Base-by-base conservation (phyloP, 2,888 invertebrate species). In the Drosophila limbata region DNA sequence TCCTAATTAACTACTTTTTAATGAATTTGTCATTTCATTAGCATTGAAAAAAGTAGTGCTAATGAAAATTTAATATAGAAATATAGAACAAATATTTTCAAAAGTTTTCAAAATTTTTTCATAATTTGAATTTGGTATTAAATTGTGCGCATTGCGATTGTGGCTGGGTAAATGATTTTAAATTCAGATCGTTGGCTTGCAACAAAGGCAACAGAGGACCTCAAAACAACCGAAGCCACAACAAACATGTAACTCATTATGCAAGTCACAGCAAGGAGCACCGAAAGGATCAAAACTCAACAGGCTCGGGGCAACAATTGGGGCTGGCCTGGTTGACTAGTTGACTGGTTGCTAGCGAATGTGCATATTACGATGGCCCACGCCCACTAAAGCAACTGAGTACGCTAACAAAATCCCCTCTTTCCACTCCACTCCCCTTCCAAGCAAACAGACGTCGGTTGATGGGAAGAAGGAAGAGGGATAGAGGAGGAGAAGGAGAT, bases 221-320 rank as follows among this genome's bases (percentile, higher is more conserved):
- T 48, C 28, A 64, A 50, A 61, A 44, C 37, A 59, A 40, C 17
- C 15, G 55, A 53, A 56, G 62, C 71, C 78, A 69, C 65, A 65
- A 55, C 77, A 83, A 86, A 81, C 81, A 86, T 81, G 79, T 79
- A 73, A 70, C 84, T 79, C 81, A 84, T 84, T 86, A 84, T 83
- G 73, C 85, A 75, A 75, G 74, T 81, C 79, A 69, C 73, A 79
- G 79, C 64, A 74, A 74, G 77, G 55, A 47, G 51, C 67, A 61
- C 40, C 44, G 35, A 53, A 62, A 47, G 73, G 53, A 55, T 66
- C 57, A 57, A 45, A 57, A 56, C 52, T 42, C 39, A 59, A 42
- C 60, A 69, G 60, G 61, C 59, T 35, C 19, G 33, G 48, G 15
- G 33, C 55, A 56, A 33, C 44, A 44, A 15, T 21, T 33, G 55